These are phyloP conservation scores for Cactoblastis cactorum DNA, from an alignment of 2,888 invertebrate species.

Conservation along the genomic window DNA sequence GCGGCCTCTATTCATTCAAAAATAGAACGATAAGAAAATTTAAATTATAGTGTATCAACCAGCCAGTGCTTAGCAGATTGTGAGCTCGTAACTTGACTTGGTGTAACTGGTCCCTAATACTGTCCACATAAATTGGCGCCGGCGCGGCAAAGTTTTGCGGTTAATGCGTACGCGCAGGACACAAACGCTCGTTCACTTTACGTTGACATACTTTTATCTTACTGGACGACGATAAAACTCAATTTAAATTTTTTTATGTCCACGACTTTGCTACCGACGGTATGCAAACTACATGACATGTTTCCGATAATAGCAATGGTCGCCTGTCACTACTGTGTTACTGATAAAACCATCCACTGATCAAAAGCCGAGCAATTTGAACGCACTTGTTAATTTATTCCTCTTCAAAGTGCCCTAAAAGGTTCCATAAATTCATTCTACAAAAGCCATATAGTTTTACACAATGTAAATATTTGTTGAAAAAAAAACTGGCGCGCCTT, in stretches of 20 bases:
- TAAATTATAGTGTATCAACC: not conserved
- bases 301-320: slow-evolving; percentile 14
- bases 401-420: slow-evolving; percentile 42
- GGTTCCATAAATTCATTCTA: slow-evolving; percentile 53
- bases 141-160: slow-evolving; percentile 49
- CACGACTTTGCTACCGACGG: slow-evolving; percentile 1
- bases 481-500: slow-evolving; percentile 6
- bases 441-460: slow-evolving; percentile 38
- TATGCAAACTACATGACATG: slow-evolving; percentile 19
- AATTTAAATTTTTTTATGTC: slow-evolving; percentile 26
- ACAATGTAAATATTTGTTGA: slow-evolving; percentile 56
- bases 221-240: slow-evolving; percentile 28
- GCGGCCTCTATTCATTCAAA: not conserved
- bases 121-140: slow-evolving; percentile 15
- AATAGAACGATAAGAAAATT: not conserved
- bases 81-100: not conserved
- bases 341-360: slow-evolving; percentile 15
- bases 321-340: slow-evolving; percentile 13
- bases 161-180: slow-evolving; percentile 56
- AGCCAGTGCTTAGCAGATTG: not conserved
- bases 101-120: slow-evolving; percentile 1
- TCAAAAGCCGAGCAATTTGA: slow-evolving; percentile 45
- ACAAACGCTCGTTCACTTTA: slow-evolving; percentile 53
- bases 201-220: slow-evolving; percentile 64
- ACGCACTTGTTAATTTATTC: slow-evolving; percentile 49